Percentiles rank a stretch among this genome's conserved stretches.
These are phyloP conservation scores for Nixonia krombeini DNA, from an alignment of 1,140 invertebrate species.

Conservation along the genomic window DNA sequence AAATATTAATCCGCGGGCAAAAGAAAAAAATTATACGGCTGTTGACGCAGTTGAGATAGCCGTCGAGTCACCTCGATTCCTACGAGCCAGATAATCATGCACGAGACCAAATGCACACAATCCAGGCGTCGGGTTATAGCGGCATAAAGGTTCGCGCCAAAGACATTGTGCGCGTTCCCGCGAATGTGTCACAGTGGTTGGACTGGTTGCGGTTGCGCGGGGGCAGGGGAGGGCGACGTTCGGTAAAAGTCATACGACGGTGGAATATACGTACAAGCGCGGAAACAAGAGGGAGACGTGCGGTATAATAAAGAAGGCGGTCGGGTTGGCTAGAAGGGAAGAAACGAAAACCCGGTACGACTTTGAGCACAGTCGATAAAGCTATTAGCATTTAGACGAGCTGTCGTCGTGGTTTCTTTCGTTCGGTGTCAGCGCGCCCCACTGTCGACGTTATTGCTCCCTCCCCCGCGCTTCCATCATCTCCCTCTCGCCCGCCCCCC, in stretches of 20 bases:
- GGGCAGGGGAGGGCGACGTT: slow-evolving; percentile 26
- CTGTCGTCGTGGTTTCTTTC: slow-evolving; percentile 60
- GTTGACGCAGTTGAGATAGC: too few species aligned
- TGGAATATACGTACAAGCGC: slow-evolving; percentile 44
- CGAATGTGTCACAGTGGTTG: slow-evolving; percentile 30
- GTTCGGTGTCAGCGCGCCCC: slow-evolving; percentile 33
- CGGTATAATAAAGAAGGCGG: slow-evolving; percentile 40
- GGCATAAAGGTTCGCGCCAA: slow-evolving; percentile 37
- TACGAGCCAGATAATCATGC: too few species aligned
- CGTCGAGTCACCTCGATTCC: too few species aligned
- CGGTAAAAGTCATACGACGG: slow-evolving; percentile 34
- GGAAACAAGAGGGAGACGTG: slow-evolving; percentile 24
- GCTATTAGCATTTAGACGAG: slow-evolving; percentile 73
- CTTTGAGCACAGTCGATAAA: slow-evolving; percentile 64
- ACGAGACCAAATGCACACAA: neutral
- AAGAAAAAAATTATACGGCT: too few species aligned
- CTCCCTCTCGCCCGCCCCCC: slow-evolving; percentile 17
- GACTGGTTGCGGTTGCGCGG: slow-evolving; percentile 3
- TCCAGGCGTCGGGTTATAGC: slow-evolving; percentile 16
- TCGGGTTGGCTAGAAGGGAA: slow-evolving; percentile 37
- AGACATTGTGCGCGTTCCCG: slow-evolving; percentile 20
- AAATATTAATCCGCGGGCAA: too few species aligned
- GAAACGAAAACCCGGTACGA: slow-evolving; percentile 46
- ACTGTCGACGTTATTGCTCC: slow-evolving; percentile 1
- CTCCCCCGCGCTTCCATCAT: slow-evolving; percentile 4